A percentile compares a stretch with the other conserved stretches of the same genome.
Conservation (phyloP, 2,797 vertebrate genomes). For the Sebastes melanostomus region DNA sequence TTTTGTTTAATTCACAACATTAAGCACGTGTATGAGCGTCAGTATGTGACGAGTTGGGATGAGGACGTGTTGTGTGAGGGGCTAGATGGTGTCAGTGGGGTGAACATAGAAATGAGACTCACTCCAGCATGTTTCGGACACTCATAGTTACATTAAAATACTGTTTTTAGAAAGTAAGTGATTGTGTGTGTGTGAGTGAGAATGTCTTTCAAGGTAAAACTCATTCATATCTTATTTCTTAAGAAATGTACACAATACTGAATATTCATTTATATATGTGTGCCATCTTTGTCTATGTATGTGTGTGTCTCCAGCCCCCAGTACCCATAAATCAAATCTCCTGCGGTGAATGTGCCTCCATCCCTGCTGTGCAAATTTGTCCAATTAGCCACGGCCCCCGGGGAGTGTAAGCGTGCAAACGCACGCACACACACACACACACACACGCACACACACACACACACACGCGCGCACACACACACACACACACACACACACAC, state of each 20-base stretch:
- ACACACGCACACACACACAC: constrained; percentile 26
- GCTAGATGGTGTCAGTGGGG: too few relatives aligned
- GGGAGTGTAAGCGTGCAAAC: constrained; percentile 59
- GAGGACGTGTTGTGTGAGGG: too few relatives aligned
- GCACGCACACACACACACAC: constrained; percentile 26
- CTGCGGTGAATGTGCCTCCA: constrained; percentile 82
- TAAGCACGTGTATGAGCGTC: too few relatives aligned
- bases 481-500: constrained; percentile 37
- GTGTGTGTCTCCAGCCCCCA: constrained; percentile 43
- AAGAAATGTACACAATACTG: background rate
- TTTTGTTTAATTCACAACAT: too few relatives aligned
- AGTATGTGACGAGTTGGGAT: too few relatives aligned
- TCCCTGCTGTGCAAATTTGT: constrained; percentile 97
- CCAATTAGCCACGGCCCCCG: constrained; percentile 93
- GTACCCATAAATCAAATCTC: constrained; percentile 86
- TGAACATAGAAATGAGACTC: background rate
- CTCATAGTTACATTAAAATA: background rate
- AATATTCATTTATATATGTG: background rate
- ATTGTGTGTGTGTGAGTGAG: background rate
- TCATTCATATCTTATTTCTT: background rate
- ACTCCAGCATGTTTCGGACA: background rate
- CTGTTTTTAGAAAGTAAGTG: background rate
- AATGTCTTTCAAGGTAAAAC: background rate
- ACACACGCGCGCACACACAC: constrained; percentile 28
- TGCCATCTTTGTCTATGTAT: constrained; percentile 26